phyloP scores from a whole-genome alignment of 2,797 vertebrate genomes.

The Coracias cyanogaster region DNA sequence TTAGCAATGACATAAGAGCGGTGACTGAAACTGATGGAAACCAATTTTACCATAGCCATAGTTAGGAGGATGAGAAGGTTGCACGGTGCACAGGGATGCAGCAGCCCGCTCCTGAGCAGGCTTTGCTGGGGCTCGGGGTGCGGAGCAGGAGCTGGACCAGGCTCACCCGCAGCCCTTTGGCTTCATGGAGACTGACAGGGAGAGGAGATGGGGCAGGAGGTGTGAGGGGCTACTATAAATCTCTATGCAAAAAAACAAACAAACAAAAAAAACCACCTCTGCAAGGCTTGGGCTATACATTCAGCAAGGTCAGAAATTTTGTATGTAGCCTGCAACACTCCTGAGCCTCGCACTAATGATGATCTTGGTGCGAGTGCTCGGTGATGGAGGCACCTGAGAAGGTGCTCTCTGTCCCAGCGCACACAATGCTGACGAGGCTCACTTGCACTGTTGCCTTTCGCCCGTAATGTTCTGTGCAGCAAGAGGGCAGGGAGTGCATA shows the following conservation, averaged over 20 bases:
- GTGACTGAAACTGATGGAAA: neutral
- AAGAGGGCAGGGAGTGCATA: neutral
- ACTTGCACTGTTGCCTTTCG: constrained; percentile 54
- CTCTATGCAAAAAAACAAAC: constrained; percentile 58
- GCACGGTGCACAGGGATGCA: neutral
- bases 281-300: constrained; percentile 21
- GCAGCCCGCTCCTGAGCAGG: neutral
- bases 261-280: neutral
- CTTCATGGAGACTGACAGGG: neutral
- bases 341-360: neutral
- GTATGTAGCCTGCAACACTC: neutral
- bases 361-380: neutral
- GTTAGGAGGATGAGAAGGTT: neutral
- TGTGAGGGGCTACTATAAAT: constrained; percentile 19
- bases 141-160: neutral
- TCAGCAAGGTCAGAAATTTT: neutral
- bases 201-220: neutral
- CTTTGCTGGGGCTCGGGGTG: neutral
- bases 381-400: neutral
- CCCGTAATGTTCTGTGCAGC: constrained; percentile 15
- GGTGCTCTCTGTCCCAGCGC: neutral
- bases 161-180: neutral
- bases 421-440: neutral
- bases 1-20: neutral
- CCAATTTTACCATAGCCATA: constrained; percentile 55